Evolutionary conservation across 1,140 invertebrate genomes (phyloP).

Genomic region (Heliconius melpomene): DNA sequence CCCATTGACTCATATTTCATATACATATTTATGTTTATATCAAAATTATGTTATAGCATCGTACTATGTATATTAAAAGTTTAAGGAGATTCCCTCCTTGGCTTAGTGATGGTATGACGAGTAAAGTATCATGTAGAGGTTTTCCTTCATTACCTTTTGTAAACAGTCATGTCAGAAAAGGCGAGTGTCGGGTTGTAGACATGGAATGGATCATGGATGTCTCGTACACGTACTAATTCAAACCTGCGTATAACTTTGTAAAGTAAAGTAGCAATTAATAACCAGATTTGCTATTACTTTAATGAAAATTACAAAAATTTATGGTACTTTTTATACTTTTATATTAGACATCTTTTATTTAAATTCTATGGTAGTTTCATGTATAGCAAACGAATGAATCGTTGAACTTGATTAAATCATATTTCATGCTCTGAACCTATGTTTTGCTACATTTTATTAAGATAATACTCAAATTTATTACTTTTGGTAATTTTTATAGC

Average conservation of each 20-base stretch:
- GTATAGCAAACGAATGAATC: neutral
- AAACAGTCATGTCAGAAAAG: no score
- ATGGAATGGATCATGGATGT: no score
- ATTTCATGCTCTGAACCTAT: neutral
- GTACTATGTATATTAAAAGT: no score
- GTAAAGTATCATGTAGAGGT: neutral
- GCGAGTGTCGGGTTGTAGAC: no score
- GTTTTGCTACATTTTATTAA: neutral
- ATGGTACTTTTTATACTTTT: no score
- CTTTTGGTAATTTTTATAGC: neutral
- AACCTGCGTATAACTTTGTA: no score
- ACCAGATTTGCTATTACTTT: neutral
- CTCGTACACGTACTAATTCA: no score
- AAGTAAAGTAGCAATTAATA: neutral
- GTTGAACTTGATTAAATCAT: neutral
- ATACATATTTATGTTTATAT: neutral
- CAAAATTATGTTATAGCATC: no score
- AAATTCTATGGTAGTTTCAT: neutral
- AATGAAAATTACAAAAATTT: neutral
- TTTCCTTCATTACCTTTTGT: no score
- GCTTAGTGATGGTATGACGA: neutral
- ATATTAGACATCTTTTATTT: neutral
- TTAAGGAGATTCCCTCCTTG: neutral
- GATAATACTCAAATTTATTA: neutral
- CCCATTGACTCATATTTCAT: constrained; percentile 6